Base-by-base conservation (phyloP, 2,113 vertebrate genomes). In the Turdus rufiventris region DNA sequence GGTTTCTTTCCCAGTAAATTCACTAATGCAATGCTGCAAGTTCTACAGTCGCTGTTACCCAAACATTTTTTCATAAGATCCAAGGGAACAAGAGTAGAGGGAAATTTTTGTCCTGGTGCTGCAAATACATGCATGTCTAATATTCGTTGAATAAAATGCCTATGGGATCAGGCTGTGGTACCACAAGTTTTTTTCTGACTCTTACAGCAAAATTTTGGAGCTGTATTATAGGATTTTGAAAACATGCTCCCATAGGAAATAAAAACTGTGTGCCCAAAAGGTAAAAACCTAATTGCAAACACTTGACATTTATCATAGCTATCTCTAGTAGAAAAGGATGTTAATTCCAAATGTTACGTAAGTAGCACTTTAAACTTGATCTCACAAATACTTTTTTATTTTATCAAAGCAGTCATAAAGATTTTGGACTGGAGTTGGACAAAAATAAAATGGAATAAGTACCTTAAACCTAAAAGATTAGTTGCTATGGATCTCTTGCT, bases 271-370 rank as follows among this genome's bases (percentile, higher is more conserved):
- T 76, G 77, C 77, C 70, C 76, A 78, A 93, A 95, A 95, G 66
- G 78, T 94, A 88, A 91, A 95, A 94, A 42, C 62, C 38, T 94
- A 89, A 91, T 94, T 94, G 48, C 89, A 88, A 91, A 62, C 67
- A 91, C 87, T 95, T 95, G 86, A 91, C 94, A 85, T 96, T 94
- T 91, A 89, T 93, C 56, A 91, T 88, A 89, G 33, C 58, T 72
- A 13, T 88, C 38, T 86, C 61, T 63, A 45, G 45, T 79, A 90
- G 53, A 89, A 91, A 78, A 72, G 31, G 29, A 75, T 78, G 45
- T 85, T 87, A 15, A 63, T 65, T 91, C 18, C 42, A 84, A 83
- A 23, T 95, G 62, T 71, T 91, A 47, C 28, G 85, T 66, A 94
- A 81, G 54, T 88, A 85, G 56, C 42, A 38, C n/a, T 81, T 92